Percentiles rank a stretch among this genome's conserved stretches.
Conservation (phyloP, 2,113 vertebrate genomes). For the Peromyscus maniculatus region DNA sequence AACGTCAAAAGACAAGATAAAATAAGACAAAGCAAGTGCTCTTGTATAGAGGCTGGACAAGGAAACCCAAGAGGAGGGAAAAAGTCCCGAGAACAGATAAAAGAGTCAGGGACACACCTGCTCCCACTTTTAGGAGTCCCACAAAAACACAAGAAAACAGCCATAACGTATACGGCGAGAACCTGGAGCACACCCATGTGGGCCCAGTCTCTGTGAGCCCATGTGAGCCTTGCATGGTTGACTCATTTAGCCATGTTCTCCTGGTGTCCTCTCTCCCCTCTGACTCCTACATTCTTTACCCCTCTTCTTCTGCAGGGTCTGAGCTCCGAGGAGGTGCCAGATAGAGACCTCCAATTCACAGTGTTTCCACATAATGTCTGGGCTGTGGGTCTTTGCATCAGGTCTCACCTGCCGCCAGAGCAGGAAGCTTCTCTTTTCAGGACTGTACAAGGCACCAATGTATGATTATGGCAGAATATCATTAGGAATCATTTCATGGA, state of each 20-base stretch:
- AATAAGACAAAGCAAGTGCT: not conserved
- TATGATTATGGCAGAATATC: not conserved
- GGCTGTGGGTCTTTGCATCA: not conserved
- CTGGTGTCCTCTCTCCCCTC: not conserved
- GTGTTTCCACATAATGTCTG: not conserved
- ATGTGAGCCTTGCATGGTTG: too few relatives aligned
- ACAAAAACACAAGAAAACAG: not conserved
- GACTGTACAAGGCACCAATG: not conserved
- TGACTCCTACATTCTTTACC: not conserved
- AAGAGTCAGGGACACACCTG: not conserved
- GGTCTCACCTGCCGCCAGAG: not conserved
- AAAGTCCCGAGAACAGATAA: not conserved
- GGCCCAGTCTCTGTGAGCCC: not conserved
- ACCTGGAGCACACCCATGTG: not conserved
- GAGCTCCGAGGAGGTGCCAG: not conserved
- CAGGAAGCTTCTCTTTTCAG: not conserved
- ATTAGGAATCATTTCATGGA: not conserved
- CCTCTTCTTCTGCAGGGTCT: not conserved
- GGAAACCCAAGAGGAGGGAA: not conserved
- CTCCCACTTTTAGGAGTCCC: not conserved
- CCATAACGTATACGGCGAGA: accelerated
- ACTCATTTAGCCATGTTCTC: not conserved
- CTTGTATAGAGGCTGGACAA: not conserved
- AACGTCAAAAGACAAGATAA: not conserved
- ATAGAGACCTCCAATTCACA: not conserved